A percentile compares a stretch with the other conserved stretches of the same genome.
Conservation (phyloP, 2,888 invertebrate genomes). For the Himalopsyche japonica region DNA sequence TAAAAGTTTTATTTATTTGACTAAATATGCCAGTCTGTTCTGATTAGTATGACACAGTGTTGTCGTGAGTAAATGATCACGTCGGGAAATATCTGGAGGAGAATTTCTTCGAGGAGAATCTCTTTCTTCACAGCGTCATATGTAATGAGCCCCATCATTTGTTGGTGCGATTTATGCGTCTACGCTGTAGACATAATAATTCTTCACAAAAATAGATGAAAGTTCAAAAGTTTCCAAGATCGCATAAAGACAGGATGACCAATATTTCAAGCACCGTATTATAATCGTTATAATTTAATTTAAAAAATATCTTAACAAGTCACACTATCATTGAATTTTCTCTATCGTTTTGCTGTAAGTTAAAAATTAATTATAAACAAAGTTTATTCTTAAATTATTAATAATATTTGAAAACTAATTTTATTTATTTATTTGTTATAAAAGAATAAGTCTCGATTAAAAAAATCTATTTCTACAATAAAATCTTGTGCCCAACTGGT, state of each 20-base stretch:
- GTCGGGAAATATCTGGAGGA: constrained; percentile 15
- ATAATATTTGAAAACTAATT: no score
- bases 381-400: no score
- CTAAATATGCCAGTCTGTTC: not conserved
- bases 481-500: no score
- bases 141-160: constrained; percentile 39
- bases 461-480: no score
- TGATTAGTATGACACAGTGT: constrained; percentile 13
- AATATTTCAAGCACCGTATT: not conserved
- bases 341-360: no score
- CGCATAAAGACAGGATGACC: not conserved
- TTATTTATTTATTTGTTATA: no score
- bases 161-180: constrained; percentile 39
- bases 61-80: not conserved
- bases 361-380: no score
- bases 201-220: constrained; percentile 37
- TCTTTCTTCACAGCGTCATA: constrained; percentile 35
- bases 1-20: not conserved
- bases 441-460: no score
- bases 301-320: no score
- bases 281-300: not conserved
- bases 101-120: constrained; percentile 11
- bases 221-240: constrained; percentile 3
- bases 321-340: no score
- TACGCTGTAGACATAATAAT: constrained; percentile 34